Base-by-base conservation (phyloP, 2,113 vertebrate species). In the Oenanthe oenanthe region DNA sequence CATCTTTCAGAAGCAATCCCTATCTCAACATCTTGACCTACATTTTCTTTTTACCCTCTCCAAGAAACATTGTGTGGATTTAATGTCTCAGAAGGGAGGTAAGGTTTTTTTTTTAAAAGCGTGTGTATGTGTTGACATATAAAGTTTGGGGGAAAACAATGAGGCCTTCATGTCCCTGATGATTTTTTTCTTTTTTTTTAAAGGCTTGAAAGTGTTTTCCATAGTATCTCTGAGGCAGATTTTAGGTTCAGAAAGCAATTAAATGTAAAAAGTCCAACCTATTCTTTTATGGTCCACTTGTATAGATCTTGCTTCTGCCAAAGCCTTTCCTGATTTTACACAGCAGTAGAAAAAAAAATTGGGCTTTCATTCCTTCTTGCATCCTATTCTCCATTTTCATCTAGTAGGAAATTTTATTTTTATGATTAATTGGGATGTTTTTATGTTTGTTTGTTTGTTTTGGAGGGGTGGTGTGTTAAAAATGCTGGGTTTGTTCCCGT, bases 1-100 rank as follows among this genome's bases (percentile, higher is more conserved):
- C 92, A 96, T 94, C 95, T 95, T 97, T 96, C 88, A 92, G 88
- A 97, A 96, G 95, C 96, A 96, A 92, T 97, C 65, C 90, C 53
- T 96, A 96, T 97, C 96, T 96, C 88, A 96, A 88, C 93, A 95
- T 95, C 95, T 96, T 95, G 95, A 96, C 94, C 95, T 97, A 96
- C 93, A 93, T 96, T 97, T 93, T 96, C 95, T 96, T 97, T 95
- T 95, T 96, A 94, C 90, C 90, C 93, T 96, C 65, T 96, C 90
- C 92, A 93, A 93, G 94, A 96, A 95, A 92, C 63, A 78, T 62
- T 90, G 92, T 95, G 88, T 96, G 92, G 72, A 94, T 97, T 96
- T 97, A 93, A 88, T 81, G 93, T 96, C 93, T 93, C 95, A 86
- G 82, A 96, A 94, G 95, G 88, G 88, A 92, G 82, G 74, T 88